Evolutionary conservation across 2,113 vertebrate genomes (phyloP).

Genomic region (Myiagra hebetior): DNA sequence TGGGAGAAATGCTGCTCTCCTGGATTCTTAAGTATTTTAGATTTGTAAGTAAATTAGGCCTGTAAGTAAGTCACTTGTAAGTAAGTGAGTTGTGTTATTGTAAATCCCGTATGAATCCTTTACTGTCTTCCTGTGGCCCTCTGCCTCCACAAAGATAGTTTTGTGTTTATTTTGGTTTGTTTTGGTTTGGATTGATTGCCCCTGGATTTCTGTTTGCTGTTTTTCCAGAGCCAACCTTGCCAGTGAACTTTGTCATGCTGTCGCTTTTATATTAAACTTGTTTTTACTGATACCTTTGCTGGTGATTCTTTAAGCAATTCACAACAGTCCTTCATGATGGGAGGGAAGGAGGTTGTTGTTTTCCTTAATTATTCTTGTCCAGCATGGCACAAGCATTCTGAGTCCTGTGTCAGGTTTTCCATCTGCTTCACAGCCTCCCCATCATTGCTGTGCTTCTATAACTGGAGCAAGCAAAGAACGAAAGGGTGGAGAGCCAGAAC

Average conservation of each 20-base stretch:
- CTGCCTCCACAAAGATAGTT: not conserved
- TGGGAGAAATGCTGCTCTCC: not conserved
- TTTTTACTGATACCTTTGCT: not conserved
- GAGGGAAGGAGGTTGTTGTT: not conserved
- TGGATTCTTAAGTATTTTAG: not conserved
- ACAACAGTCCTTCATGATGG: not conserved
- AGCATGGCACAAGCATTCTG: fast-evolving
- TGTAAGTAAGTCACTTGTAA: not conserved
- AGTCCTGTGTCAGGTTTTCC: not conserved
- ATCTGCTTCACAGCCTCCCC: not conserved
- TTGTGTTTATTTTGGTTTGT: not conserved
- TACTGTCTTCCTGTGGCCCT: not conserved
- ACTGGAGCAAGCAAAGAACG: not conserved
- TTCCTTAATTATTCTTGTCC: not conserved
- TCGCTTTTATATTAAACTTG: not conserved
- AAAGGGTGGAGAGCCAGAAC: not conserved
- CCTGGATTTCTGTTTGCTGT: not conserved
- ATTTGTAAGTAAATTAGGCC: not conserved
- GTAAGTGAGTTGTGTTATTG: not conserved
- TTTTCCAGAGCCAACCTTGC: not conserved
- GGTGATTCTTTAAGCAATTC: not conserved
- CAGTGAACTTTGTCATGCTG: fast-evolving
- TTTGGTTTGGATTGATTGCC: not conserved
- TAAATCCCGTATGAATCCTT: not conserved
- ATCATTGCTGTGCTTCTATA: not conserved